These are phyloP conservation scores for Sorex araneus DNA, from an alignment of 2,113 vertebrate genomes.

Conservation along the genomic window DNA sequence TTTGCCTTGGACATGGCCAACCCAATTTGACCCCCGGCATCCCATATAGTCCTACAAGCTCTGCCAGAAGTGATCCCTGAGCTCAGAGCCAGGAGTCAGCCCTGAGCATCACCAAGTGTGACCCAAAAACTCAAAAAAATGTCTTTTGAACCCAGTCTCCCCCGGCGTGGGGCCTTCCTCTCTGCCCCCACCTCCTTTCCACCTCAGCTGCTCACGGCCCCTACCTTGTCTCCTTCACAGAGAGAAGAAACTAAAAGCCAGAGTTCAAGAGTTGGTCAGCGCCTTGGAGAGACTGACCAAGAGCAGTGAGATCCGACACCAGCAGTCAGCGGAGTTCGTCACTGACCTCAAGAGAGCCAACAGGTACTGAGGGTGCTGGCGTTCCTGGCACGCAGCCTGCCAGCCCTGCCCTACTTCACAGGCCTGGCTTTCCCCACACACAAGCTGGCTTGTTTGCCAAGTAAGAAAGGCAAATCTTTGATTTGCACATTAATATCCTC, in stretches of 20 bases:
- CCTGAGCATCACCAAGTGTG: too few species aligned
- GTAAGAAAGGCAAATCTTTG: not conserved
- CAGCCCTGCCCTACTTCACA: too few species aligned
- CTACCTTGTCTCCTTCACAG: conserved; percentile 79
- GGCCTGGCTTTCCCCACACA: not conserved
- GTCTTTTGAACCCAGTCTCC: too few species aligned
- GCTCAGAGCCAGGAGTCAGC: too few species aligned
- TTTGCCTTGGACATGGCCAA: too few species aligned
- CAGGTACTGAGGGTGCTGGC: conserved; percentile 86
- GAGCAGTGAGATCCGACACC: conserved; percentile 94
- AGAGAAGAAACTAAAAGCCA: conserved; percentile 94
- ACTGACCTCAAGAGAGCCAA: conserved; percentile 95
- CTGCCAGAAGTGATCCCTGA: too few species aligned
- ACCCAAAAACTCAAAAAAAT: too few species aligned
- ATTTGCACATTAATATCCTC: not conserved
- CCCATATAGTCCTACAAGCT: too few species aligned
- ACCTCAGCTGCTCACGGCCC: not conserved
- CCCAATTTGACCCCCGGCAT: too few species aligned
- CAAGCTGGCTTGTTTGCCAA: not conserved
- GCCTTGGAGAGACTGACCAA: conserved; percentile 94
- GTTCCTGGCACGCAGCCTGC: not conserved
- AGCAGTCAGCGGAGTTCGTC: conserved; percentile 94
- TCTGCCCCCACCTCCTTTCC: not conserved
- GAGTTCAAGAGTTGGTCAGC: conserved; percentile 93
- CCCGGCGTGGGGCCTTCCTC: too few species aligned